Conservation (phyloP, 2,797 vertebrate genomes). For the Neopelma chrysocephalum region DNA sequence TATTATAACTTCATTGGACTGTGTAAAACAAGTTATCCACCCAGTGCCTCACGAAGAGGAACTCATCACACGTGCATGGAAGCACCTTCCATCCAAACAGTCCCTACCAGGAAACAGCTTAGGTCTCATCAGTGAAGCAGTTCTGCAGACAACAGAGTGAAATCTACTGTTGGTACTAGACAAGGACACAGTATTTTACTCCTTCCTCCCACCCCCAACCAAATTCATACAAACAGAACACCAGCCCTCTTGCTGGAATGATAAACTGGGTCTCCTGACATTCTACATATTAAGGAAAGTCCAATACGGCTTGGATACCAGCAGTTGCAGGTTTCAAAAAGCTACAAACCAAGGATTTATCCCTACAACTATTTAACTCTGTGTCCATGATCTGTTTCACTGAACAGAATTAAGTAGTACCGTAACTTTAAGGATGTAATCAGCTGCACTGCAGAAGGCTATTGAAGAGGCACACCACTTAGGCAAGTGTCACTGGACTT, state of each 20-base stretch:
- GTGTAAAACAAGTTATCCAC: neutral
- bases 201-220: neutral
- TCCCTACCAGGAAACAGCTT: neutral
- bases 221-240: neutral
- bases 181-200: neutral
- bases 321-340: neutral
- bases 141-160: neutral
- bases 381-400: neutral
- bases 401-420: neutral
- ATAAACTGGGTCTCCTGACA: neutral
- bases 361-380: neutral
- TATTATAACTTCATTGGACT: neutral
- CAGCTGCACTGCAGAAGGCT: neutral
- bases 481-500: neutral
- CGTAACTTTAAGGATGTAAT: neutral
- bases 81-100: neutral
- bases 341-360: neutral
- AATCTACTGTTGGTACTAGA: neutral
- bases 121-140: neutral
- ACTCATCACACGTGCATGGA: fast-evolving
- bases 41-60: neutral
- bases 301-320: neutral
- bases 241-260: neutral
- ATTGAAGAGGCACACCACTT: neutral
- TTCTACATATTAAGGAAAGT: neutral